Evolutionary conservation across 2,888 invertebrate genomes (phyloP).

Genomic region (Hirtodrosophila histrioides): DNA sequence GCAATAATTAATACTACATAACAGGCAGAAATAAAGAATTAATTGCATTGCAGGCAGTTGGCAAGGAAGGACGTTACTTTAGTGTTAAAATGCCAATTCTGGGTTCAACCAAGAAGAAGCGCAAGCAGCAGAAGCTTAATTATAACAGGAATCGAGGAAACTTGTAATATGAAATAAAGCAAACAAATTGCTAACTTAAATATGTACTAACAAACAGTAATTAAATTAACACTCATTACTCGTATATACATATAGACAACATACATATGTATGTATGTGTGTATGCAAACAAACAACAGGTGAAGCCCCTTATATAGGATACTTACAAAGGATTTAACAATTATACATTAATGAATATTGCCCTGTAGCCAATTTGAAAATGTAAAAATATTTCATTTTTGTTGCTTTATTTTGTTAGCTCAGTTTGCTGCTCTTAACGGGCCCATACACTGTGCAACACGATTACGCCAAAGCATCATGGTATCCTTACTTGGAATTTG

Average conservation of each 20-base stretch:
- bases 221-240: too few relatives aligned
- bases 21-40: conserved; percentile 30
- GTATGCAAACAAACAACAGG: conserved; percentile 33
- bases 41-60: conserved; percentile 29
- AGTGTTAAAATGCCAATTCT: conserved; percentile 21
- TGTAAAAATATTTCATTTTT: too few relatives aligned
- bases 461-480: too few relatives aligned
- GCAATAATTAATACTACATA: conserved; percentile 62
- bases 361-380: too few relatives aligned
- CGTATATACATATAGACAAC: too few relatives aligned
- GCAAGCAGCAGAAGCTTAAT: neutral
- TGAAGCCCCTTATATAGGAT: conserved; percentile 36
- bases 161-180: too few relatives aligned
- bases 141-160: neutral
- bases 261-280: conserved; percentile 14
- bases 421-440: too few relatives aligned
- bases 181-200: neutral
- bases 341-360: too few relatives aligned
- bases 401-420: too few relatives aligned
- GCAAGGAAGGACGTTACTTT: conserved; percentile 3
- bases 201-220: too few relatives aligned
- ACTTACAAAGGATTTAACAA: neutral
- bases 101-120: neutral
- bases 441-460: too few relatives aligned
- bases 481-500: too few relatives aligned